These are phyloP conservation scores for Eristalis pertinax DNA, from an alignment of 2,888 invertebrate species.

Conservation along the genomic window DNA sequence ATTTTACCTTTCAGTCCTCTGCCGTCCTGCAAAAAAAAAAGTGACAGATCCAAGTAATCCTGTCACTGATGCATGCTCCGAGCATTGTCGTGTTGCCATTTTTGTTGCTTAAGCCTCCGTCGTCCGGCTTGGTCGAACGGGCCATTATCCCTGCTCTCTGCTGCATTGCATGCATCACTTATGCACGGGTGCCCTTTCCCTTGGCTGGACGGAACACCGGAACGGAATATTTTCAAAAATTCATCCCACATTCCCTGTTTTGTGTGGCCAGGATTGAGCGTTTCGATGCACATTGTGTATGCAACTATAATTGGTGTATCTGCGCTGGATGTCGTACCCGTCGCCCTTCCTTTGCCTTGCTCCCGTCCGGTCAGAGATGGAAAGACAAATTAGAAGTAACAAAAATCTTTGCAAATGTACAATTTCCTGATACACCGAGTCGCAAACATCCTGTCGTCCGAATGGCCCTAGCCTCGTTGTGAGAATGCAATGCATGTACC, in stretches of 20 bases:
- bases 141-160: constrained; percentile 42
- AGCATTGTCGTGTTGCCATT: constrained; percentile 16
- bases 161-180: constrained; percentile 56
- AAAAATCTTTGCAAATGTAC: constrained; percentile 58
- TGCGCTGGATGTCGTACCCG: background rate
- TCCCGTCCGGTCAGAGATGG: background rate
- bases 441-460: constrained; percentile 60
- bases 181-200: constrained; percentile 22
- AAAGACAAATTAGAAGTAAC: constrained; percentile 54
- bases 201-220: constrained; percentile 38
- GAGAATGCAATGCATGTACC: constrained; percentile 4
- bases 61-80: constrained; percentile 46
- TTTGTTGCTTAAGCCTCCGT: constrained; percentile 7
- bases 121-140: constrained; percentile 33
- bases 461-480: constrained; percentile 21
- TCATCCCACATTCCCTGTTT: constrained; percentile 49
- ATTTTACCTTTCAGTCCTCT: constrained; percentile 46
- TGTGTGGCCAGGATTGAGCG: constrained; percentile 18
- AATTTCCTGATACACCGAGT: constrained; percentile 23
- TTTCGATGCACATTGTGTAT: constrained; percentile 2
- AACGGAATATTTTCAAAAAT: constrained; percentile 55
- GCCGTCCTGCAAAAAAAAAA: constrained; percentile 20
- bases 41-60: constrained; percentile 54
- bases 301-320: constrained; percentile 22
- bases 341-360: background rate